phyloP scores from a whole-genome alignment of 2,888 invertebrate genomes.

The Ganaspis brasiliensis region DNA sequence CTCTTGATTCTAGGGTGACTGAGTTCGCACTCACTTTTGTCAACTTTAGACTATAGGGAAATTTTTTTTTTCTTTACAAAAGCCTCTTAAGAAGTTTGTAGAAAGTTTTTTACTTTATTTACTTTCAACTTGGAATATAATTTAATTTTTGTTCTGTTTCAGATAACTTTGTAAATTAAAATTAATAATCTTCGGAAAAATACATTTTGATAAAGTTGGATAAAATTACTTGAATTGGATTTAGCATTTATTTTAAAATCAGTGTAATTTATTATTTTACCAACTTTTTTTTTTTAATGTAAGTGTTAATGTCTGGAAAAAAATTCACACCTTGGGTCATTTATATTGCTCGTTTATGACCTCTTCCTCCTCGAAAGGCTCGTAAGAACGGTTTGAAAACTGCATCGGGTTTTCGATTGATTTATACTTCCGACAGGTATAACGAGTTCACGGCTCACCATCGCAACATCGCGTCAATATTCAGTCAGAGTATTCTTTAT shows the following conservation, averaged over 20 bases:
- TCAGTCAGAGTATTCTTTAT: background rate
- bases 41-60: too few species aligned
- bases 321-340: constrained; percentile 37
- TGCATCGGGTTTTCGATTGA: constrained; percentile 66
- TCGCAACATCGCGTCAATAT: constrained; percentile 41
- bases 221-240: too few species aligned
- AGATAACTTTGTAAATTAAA: too few species aligned
- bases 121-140: too few species aligned
- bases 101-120: too few species aligned
- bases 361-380: constrained; percentile 47
- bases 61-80: too few species aligned
- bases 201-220: too few species aligned
- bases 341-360: constrained; percentile 49
- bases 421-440: constrained; percentile 78
- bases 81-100: too few species aligned
- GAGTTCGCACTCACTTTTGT: too few species aligned
- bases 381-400: constrained; percentile 11
- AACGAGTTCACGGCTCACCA: constrained; percentile 70
- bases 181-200: too few species aligned
- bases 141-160: too few species aligned
- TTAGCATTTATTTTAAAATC: background rate
- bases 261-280: background rate
- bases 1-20: constrained; percentile 13
- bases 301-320: constrained; percentile 11
- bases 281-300: constrained; percentile 9